A percentile compares a stretch with the other conserved stretches of the same genome.
Evolutionary conservation across 2,113 vertebrate genomes (phyloP).

Genomic region (Campylomormyrus tamandua): DNA sequence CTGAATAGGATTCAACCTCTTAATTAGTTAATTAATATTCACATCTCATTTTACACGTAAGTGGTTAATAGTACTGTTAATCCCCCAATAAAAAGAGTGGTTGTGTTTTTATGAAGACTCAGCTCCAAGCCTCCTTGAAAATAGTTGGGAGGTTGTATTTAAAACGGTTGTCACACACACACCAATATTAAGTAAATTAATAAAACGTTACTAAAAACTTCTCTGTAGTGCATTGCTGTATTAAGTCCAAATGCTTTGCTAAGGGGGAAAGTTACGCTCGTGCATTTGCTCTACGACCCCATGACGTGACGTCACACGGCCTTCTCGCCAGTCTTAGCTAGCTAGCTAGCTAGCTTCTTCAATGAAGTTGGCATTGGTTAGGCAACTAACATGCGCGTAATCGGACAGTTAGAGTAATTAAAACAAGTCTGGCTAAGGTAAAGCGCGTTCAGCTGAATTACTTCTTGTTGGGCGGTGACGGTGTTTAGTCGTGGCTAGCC

Average conservation of each 20-base stretch:
- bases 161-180: neutral
- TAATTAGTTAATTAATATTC: neutral
- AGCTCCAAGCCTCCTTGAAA: neutral
- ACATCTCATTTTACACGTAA: neutral
- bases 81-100: neutral
- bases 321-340: neutral
- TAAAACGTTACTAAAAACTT: neutral
- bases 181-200: neutral
- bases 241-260: neutral
- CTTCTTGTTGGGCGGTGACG: neutral
- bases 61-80: neutral
- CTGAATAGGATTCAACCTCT: neutral
- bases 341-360: neutral
- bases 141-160: neutral
- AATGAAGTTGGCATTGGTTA: neutral
- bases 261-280: neutral
- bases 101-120: neutral
- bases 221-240: neutral
- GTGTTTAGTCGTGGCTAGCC: neutral
- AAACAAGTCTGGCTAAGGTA: neutral
- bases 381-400: neutral
- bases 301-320: conserved; percentile 11
- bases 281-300: neutral
- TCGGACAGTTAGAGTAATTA: neutral
- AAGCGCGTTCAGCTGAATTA: neutral